Evolutionary conservation across 2,113 vertebrate species (phyloP).

Genomic region (Atractosteus spatula): DNA sequence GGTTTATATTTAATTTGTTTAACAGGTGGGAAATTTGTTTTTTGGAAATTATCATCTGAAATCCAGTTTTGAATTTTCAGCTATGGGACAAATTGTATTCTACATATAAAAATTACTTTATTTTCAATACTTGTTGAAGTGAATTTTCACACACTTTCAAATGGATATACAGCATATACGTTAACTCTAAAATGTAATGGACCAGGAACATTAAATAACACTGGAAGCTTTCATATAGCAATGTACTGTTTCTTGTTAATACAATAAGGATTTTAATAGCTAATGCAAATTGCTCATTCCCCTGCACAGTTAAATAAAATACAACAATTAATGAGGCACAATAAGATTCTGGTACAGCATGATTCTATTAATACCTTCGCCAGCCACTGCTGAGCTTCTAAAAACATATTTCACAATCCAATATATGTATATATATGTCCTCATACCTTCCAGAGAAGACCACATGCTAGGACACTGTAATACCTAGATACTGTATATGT

Average conservation of each 20-base stretch:
- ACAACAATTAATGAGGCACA: not conserved
- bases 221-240: not conserved
- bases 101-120: not conserved
- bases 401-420: not conserved
- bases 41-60: not conserved
- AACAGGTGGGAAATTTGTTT: too few species aligned
- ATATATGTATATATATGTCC: constrained; percentile 4
- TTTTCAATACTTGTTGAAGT: not conserved
- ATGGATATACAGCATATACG: not conserved
- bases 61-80: not conserved
- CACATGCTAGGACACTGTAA: constrained; percentile 2
- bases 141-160: not conserved
- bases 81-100: not conserved
- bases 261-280: not conserved
- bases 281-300: not conserved
- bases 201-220: not conserved
- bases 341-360: not conserved
- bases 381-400: not conserved
- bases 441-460: not conserved
- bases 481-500: not conserved
- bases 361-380: not conserved
- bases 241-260: not conserved
- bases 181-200: not conserved
- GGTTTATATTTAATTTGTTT: not conserved
- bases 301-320: not conserved